phyloP scores from a whole-genome alignment of 2,888 invertebrate genomes.

The Heliconius cydno region DNA sequence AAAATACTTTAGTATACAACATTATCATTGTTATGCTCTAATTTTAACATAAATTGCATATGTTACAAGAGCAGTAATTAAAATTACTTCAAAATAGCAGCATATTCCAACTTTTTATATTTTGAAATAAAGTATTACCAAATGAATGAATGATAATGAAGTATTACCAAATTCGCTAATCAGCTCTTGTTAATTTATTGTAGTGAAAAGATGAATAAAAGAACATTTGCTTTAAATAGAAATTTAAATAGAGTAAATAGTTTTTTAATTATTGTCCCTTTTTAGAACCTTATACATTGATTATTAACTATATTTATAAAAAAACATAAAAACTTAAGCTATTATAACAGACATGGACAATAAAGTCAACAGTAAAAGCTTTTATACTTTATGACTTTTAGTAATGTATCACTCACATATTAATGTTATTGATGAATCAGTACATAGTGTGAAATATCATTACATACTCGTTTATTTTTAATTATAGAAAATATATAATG shows the following conservation, averaged over 20 bases:
- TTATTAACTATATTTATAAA: neutral
- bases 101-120: neutral
- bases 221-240: neutral
- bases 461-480: neutral
- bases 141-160: no score
- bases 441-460: neutral
- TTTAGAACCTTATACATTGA: neutral
- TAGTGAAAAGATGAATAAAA: neutral
- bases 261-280: neutral
- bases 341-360: neutral
- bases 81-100: conserved; percentile 1
- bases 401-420: conserved; percentile 1
- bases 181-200: neutral
- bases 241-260: neutral
- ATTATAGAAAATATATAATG: neutral
- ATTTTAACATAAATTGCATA: conserved; percentile 19
- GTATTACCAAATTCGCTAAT: neutral
- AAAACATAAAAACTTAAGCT: neutral
- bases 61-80: conserved; percentile 12
- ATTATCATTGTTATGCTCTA: conserved; percentile 15
- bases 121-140: neutral
- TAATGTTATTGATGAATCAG: conserved; percentile 12
- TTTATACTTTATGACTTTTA: conserved; percentile 1
- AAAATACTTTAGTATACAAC: neutral
- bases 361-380: neutral